Base-by-base conservation (phyloP, 2,888 invertebrate species). In the Rhyacophila evoluta region DNA sequence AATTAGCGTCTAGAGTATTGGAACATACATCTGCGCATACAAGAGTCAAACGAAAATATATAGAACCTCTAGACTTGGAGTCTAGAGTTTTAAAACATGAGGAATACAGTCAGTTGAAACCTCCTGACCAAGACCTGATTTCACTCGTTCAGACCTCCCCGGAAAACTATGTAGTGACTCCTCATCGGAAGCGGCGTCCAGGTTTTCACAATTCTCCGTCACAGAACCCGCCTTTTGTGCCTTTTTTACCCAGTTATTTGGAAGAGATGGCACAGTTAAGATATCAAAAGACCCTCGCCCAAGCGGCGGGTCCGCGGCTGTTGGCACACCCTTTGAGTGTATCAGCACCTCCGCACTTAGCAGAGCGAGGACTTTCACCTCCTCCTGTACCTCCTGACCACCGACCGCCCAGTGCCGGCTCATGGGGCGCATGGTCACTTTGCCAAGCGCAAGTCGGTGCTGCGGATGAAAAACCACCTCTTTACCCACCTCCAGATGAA, bases 151-250 rank as follows among this genome's bases (percentile, higher is more conserved):
- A 93, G 84, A 88, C 89, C 1, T 93, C 94, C 78, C 94, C 95
- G 0, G 95, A 95, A 86, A 94, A 94, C 84, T 96, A 95, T 85
- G 95, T 96, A 55, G 96, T 96, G 25, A 96, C 95, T 36, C 96
- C 96, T 10, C 95, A 96, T 88, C 90, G 96, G 84, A 96, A 96
- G 88, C 90, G 96, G 86, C 90, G 95, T 85, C 95, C 95, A 0
- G 96, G 96, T 73, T 96, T 96, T 84, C 95, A 95, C 86, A 95
- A 95, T 85, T 94, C 95, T 37, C 95, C 96, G 19, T 94, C 95
- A 82, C 95, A 96, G 85, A 95, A 96, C 87, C 95, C 95, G 81
- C 95, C 96, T 39, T 96, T 96, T 85, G 95, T 95, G 83, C 95
- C 95, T 79, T 95, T 95, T 85, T 93, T 93, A 83, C 94, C 94